phyloP scores from a whole-genome alignment of 2,888 invertebrate genomes.

The Campoplex capitator region DNA sequence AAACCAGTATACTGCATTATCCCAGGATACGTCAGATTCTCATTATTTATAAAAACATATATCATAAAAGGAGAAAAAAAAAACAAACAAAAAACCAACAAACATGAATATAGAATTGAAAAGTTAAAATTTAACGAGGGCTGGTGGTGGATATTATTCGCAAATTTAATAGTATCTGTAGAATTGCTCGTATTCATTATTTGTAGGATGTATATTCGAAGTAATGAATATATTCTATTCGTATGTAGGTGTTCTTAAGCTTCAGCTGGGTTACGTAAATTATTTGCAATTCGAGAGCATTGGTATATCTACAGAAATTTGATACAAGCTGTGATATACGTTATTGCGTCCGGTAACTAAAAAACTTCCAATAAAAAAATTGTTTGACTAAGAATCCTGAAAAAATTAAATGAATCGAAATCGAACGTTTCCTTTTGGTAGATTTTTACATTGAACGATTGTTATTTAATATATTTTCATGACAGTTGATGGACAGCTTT shows the following conservation, averaged over 20 bases:
- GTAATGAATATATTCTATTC: conserved; percentile 7
- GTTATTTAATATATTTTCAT: neutral
- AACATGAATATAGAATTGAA: neutral
- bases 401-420: neutral
- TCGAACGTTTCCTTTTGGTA: neutral
- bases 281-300: conserved; percentile 49
- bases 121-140: conserved; percentile 28
- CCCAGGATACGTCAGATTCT: conserved; percentile 36
- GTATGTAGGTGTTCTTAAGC: neutral
- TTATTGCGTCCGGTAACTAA: neutral
- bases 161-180: conserved; percentile 42
- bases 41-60: conserved; percentile 54
- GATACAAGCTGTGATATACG: neutral
- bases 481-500: neutral
- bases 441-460: neutral
- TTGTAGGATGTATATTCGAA: neutral
- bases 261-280: conserved; percentile 35
- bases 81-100: neutral
- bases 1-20: conserved; percentile 69
- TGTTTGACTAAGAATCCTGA: neutral
- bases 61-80: neutral
- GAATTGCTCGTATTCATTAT: conserved; percentile 20
- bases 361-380: neutral
- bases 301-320: conserved; percentile 28
- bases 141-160: conserved; percentile 48